Conservation (phyloP, 1,140 invertebrate species). For the Anoplolepis gracilipes region DNA sequence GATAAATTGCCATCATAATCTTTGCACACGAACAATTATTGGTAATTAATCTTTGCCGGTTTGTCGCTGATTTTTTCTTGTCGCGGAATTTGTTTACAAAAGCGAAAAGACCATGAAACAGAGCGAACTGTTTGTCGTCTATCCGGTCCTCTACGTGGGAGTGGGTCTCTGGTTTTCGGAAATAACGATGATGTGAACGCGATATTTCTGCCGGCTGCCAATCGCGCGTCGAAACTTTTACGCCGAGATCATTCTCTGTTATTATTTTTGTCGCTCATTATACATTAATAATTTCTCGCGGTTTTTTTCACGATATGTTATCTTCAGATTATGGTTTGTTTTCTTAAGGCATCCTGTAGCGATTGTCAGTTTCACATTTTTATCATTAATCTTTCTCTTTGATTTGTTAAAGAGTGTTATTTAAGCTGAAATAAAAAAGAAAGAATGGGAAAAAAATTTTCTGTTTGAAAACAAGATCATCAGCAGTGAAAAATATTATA, state of each 20-base stretch:
- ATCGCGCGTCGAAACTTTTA: constrained; percentile 60
- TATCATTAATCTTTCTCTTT: neutral
- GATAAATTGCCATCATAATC: neutral
- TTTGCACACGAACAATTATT: neutral
- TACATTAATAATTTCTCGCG: neutral
- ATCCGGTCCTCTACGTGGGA: constrained; percentile 65
- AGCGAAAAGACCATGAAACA: constrained; percentile 17
- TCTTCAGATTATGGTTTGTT: constrained; percentile 8
- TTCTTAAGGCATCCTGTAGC: neutral
- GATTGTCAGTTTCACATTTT: neutral
- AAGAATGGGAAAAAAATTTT: neutral
- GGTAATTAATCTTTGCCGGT: neutral
- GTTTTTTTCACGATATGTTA: neutral
- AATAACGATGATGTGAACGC: constrained; percentile 74
- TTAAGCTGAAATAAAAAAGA: neutral
- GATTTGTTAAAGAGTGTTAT: neutral
- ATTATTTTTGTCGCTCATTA: constrained; percentile 29
- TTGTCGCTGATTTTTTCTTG: neutral
- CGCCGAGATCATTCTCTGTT: constrained; percentile 33
- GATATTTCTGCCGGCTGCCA: constrained; percentile 66
- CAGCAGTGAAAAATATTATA: neutral
- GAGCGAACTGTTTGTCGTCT: constrained; percentile 67
- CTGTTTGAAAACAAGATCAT: neutral
- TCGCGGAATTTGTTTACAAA: constrained; percentile 53
- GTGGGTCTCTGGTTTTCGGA: constrained; percentile 66